These are phyloP conservation scores for Okamejei kenojei DNA, from an alignment of 2,797 vertebrate species.

Conservation along the genomic window DNA sequence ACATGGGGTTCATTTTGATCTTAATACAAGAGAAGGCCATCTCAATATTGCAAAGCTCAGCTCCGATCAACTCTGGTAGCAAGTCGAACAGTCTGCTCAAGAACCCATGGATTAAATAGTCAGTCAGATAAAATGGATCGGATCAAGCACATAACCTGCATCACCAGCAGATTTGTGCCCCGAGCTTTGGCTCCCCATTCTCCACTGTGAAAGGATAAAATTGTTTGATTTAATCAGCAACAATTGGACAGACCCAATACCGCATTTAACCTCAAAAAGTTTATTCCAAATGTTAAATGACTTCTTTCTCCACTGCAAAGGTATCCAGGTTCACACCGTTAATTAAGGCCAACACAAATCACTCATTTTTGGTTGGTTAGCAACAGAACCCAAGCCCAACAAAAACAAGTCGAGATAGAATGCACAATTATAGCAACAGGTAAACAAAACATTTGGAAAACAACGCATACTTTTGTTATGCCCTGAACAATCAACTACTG, in stretches of 20 bases:
- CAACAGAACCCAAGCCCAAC: not conserved
- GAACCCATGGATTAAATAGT: not conserved
- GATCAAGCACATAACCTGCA: not conserved
- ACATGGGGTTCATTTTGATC: not conserved
- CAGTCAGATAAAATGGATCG: not conserved
- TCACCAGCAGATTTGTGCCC: not conserved
- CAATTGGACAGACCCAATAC: not conserved
- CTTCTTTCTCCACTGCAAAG: no score
- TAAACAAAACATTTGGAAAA: not conserved
- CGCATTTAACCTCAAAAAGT: not conserved
- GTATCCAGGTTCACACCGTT: not conserved
- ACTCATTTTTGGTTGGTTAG: not conserved
- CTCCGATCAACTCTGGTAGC: not conserved
- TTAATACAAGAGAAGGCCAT: not conserved
- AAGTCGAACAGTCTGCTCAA: not conserved
- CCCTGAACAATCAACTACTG: not conserved
- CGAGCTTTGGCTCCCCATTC: no score
- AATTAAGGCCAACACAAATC: not conserved
- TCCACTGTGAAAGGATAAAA: not conserved
- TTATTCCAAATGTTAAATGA: no score
- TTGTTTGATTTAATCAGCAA: not conserved
- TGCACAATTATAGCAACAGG: not conserved
- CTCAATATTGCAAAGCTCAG: not conserved
- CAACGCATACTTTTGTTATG: not conserved
- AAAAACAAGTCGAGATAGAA: not conserved